A percentile compares a stretch with the other conserved stretches of the same genome.
Evolutionary conservation across 1,140 invertebrate genomes (phyloP).

Genomic region (Maconellicoccus hirsutus): DNA sequence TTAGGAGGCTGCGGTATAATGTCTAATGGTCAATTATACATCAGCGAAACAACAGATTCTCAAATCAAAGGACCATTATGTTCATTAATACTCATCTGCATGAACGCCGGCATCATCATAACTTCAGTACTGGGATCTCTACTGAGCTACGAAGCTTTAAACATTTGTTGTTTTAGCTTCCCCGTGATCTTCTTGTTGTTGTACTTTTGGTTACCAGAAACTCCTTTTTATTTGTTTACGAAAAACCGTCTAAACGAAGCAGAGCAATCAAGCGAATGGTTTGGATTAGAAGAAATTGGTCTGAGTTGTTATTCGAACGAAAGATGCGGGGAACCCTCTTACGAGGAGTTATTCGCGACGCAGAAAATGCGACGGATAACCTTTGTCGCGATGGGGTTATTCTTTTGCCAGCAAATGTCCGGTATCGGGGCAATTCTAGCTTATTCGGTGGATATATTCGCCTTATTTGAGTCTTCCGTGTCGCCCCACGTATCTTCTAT

Average conservation of each 20-base stretch:
- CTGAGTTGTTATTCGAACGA: slow-evolving; percentile 26
- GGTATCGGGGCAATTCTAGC: slow-evolving; percentile 78
- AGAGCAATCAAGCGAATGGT: slow-evolving; percentile 40
- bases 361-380: slow-evolving; percentile 42
- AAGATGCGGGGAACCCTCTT: not conserved
- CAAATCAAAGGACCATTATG: slow-evolving; percentile 66
- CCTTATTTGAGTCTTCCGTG: slow-evolving; percentile 44
- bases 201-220: slow-evolving; percentile 69
- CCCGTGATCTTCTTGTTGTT: slow-evolving; percentile 50
- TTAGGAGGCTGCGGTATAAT: slow-evolving; percentile 61
- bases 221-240: slow-evolving; percentile 57
- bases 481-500: slow-evolving; percentile 47
- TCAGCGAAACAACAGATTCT: slow-evolving; percentile 73
- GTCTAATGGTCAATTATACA: slow-evolving; percentile 71
- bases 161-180: slow-evolving; percentile 49
- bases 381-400: slow-evolving; percentile 57
- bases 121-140: slow-evolving; percentile 58
- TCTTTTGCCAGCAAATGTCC: slow-evolving; percentile 74
- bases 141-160: slow-evolving; percentile 50
- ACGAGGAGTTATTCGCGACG: not conserved
- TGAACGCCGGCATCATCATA: slow-evolving; percentile 68
- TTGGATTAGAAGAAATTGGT: slow-evolving; percentile 47
- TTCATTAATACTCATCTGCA: slow-evolving; percentile 66
- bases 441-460: slow-evolving; percentile 60
- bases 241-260: slow-evolving; percentile 40